A percentile compares a stretch with the other conserved stretches of the same genome.
These are phyloP conservation scores for Amblyornis subalaris DNA, from an alignment of 2,113 vertebrate genomes.

Conservation along the genomic window DNA sequence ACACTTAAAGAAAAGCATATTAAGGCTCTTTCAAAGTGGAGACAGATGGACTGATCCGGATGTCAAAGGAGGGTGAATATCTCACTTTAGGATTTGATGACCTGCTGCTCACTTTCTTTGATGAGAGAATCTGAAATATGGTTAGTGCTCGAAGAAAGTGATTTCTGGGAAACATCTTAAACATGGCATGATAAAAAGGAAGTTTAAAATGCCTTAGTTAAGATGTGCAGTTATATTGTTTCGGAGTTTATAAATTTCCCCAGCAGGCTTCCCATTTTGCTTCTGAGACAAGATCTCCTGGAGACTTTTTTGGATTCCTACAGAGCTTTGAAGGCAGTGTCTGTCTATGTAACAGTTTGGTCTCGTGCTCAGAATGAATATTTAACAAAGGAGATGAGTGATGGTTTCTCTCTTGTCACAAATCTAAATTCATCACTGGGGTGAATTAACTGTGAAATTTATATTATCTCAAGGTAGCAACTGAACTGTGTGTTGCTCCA, in stretches of 20 bases:
- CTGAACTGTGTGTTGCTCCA: neutral
- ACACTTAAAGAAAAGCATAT: constrained; percentile 62
- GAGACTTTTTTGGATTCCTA: constrained; percentile 54
- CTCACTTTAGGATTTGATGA: constrained; percentile 64
- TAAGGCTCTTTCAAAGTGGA: constrained; percentile 63
- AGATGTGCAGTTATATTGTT: constrained; percentile 40
- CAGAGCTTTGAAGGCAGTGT: constrained; percentile 55
- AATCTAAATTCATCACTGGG: constrained; percentile 28
- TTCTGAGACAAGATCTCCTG: constrained; percentile 50
- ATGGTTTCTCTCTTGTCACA: constrained; percentile 53
- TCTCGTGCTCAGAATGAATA: constrained; percentile 62
- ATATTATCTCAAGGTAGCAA: neutral
- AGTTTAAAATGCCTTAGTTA: constrained; percentile 27
- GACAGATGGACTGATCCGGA: constrained; percentile 63
- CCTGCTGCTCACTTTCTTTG: constrained; percentile 64
- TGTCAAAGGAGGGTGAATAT: constrained; percentile 64
- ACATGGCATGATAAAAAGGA: neutral
- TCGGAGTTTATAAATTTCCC: constrained; percentile 29
- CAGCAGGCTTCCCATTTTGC: constrained; percentile 36
- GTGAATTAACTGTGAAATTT: constrained; percentile 53
- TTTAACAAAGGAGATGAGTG: constrained; percentile 58
- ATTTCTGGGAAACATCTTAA: constrained; percentile 53
- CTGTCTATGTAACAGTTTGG: constrained; percentile 58
- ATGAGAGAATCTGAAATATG: constrained; percentile 58
- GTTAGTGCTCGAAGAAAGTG: constrained; percentile 24